These are phyloP conservation scores for Conopomorpha cramerella DNA, from an alignment of 1,140 invertebrate genomes.

Conservation along the genomic window DNA sequence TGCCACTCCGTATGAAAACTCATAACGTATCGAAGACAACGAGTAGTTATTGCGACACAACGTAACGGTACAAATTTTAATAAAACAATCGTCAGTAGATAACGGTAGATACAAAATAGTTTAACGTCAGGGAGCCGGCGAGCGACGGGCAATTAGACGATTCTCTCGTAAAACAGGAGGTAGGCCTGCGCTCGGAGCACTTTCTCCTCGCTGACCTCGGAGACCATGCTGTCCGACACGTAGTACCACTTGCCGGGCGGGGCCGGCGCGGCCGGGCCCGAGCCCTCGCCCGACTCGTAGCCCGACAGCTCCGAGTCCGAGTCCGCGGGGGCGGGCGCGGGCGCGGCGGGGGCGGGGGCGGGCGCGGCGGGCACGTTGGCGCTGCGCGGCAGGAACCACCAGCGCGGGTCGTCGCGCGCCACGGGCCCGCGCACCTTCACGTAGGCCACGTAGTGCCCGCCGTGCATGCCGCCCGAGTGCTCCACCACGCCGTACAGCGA, in stretches of 20 bases:
- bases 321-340: conserved; percentile 45
- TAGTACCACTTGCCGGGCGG: conserved; percentile 88
- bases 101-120: too few species aligned
- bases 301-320: conserved; percentile 49
- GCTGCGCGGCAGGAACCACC: conserved; percentile 70
- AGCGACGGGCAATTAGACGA: conserved; percentile 74
- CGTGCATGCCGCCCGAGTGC: conserved; percentile 86
- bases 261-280: conserved; percentile 48
- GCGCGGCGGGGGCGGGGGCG: conserved; percentile 35
- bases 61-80: too few species aligned
- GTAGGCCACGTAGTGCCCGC: conserved; percentile 97
- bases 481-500: conserved; percentile 94
- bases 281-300: conserved; percentile 43
- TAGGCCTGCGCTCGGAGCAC: conserved; percentile 94
- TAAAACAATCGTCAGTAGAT: too few species aligned
- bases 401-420: conserved; percentile 63
- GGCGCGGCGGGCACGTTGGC: too few species aligned
- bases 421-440: conserved; percentile 74
- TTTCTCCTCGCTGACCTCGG: conserved; percentile 76
- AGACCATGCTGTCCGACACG: conserved; percentile 87
- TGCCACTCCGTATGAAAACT: conserved; percentile 19
- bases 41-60: too few species aligned
- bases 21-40: too few species aligned
- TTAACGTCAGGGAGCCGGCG: too few species aligned
- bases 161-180: conserved; percentile 94